Conservation (phyloP, 2,888 invertebrate species). For the Hypolimnas misippus region DNA sequence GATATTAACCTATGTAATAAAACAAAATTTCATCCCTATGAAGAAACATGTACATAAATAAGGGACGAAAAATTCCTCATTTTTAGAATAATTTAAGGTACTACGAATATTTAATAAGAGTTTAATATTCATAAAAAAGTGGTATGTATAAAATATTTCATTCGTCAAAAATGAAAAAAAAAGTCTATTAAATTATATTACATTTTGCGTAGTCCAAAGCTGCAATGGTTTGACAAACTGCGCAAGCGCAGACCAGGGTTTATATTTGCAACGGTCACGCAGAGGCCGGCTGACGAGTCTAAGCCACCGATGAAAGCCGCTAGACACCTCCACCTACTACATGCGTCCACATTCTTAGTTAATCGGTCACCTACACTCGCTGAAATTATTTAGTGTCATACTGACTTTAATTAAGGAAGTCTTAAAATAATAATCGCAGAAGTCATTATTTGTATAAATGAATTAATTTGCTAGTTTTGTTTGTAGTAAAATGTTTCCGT, state of each 20-base stretch:
- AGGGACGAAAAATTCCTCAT: too few relatives aligned
- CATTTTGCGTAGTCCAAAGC: conserved; percentile 5
- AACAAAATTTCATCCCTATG: too few relatives aligned
- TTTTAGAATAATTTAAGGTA: too few relatives aligned
- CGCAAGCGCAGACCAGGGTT: conserved; percentile 49
- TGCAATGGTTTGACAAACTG: conserved; percentile 50
- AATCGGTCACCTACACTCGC: conserved; percentile 9
- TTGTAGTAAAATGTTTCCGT: too few relatives aligned
- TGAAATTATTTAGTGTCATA: not conserved
- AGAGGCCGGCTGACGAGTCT: conserved; percentile 50
- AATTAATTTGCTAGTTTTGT: not conserved
- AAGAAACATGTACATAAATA: too few relatives aligned
- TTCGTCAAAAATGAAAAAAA: not conserved
- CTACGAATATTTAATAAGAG: too few relatives aligned
- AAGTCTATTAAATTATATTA: not conserved
- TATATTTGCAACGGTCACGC: conserved; percentile 71
- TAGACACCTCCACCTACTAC: conserved; percentile 3
- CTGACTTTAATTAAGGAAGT: not conserved
- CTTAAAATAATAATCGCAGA: not conserved
- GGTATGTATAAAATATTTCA: not conserved
- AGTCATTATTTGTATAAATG: not conserved
- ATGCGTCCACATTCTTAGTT: not conserved
- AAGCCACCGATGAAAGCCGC: conserved; percentile 8
- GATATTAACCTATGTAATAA: too few relatives aligned
- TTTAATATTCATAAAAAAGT: conserved; percentile 2